These are phyloP conservation scores for Chironomus tepperi DNA, from an alignment of 1,140 invertebrate genomes.

Conservation along the genomic window DNA sequence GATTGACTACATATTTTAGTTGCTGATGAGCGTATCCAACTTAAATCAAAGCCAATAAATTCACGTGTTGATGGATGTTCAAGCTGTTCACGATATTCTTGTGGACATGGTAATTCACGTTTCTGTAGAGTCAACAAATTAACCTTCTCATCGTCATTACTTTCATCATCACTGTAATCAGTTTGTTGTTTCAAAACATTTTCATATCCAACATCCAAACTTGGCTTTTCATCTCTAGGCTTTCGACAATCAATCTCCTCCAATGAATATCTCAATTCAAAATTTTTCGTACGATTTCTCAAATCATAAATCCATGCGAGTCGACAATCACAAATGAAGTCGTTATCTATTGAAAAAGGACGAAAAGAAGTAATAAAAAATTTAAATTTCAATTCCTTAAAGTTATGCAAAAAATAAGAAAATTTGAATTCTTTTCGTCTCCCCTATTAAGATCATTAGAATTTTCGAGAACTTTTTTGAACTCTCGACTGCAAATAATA, in stretches of 20 bases:
- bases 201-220: neutral
- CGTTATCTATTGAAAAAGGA: conserved; percentile 51
- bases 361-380: no score
- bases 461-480: no score
- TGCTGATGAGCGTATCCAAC: conserved; percentile 28
- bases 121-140: conserved; percentile 52
- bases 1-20: neutral
- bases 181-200: neutral
- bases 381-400: no score
- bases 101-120: conserved; percentile 56
- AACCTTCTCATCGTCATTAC: conserved; percentile 33
- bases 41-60: conserved; percentile 35
- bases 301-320: conserved; percentile 65
- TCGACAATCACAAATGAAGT: conserved; percentile 68
- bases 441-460: no score
- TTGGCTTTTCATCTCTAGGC: conserved; percentile 10
- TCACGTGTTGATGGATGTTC: conserved; percentile 47
- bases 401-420: no score
- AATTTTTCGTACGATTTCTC: conserved; percentile 61
- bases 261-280: conserved; percentile 53
- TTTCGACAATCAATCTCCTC: conserved; percentile 52
- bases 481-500: no score
- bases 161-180: neutral
- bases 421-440: no score
- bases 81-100: conserved; percentile 48